Conservation (phyloP, 1,140 invertebrate species). For the Bombus waltoni region DNA sequence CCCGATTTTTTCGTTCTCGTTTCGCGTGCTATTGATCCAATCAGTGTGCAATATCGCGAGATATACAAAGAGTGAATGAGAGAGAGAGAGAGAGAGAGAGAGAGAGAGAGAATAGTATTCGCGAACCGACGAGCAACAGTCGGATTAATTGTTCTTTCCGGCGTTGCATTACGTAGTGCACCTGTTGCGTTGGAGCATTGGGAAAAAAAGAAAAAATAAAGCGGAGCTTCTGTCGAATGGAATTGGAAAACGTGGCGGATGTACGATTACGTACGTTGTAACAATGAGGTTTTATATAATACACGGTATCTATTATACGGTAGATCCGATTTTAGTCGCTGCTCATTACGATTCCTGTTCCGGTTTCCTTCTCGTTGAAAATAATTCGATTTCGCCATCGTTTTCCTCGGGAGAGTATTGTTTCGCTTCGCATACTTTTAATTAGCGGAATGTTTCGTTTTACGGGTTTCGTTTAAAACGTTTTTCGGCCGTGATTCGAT, state of each 20-base stretch:
- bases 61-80: background rate
- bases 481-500: background rate
- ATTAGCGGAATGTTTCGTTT: background rate
- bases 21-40: slow-evolving; percentile 11
- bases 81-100: background rate
- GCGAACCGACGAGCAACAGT: background rate
- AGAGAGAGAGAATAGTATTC: too few species aligned
- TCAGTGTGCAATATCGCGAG: slow-evolving; percentile 47
- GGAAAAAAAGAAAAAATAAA: background rate
- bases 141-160: slow-evolving; percentile 15
- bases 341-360: background rate
- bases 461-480: background rate
- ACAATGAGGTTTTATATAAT: slow-evolving; percentile 68
- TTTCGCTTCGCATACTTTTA: background rate
- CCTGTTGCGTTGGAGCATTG: slow-evolving; percentile 29
- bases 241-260: slow-evolving; percentile 46
- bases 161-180: background rate
- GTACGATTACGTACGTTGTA: slow-evolving; percentile 66
- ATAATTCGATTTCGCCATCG: background rate
- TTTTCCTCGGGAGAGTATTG: background rate
- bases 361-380: background rate
- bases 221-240: background rate
- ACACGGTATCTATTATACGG: slow-evolving; percentile 47
- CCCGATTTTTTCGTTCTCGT: background rate
- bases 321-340: background rate